Evolutionary conservation across 2,888 invertebrate genomes (phyloP), one percentile per base, ranked within the genome.

Genomic region (Conops quadrifasciatus): DNA sequence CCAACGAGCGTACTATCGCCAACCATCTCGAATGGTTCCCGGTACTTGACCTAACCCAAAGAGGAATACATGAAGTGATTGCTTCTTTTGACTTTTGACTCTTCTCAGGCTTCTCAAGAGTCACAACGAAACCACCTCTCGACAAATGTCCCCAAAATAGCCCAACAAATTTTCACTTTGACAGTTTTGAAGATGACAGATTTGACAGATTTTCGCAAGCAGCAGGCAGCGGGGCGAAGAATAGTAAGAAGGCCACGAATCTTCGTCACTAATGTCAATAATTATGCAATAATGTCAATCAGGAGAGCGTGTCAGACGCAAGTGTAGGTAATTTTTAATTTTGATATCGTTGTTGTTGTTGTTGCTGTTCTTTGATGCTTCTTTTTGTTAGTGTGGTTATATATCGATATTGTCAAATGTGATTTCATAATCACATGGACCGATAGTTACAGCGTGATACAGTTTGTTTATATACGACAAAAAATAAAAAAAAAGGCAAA

Each of bases 291-390:
- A 58, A 67, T 36, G 9, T 36, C 9, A 36, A 36, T 36, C 9
- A 36, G 36, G 4, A 43, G 43, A 36, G 28, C 53, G 30, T 66
- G 28, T 56, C 51, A 16, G 28, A 15, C 36, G 59, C 67, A 67
- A 71, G 71, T 67, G 71, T 71, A 59, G 62, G 62, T 71, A 67
- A 71, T 71, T 71, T 63, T 71, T 60, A 63, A 71, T 71, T 71
- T 67, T 53, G 28, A 24, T n/a, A 19, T 24, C 2, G 56, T 19
- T 56, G 21, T 56, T 56, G 24, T 19, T 21, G 11, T 2, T n/a
- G 21, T 56, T 56, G 21, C 3, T 56, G n/a, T 56, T 56, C 26
- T n/a, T 56, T 56, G n/a, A 16, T 56, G 26, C 13, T 56, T n/a
- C 21, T 56, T 4, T 51, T 36, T 36, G 36, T 7, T 36, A 9